phyloP scores from a whole-genome alignment of 2,797 vertebrate species.

The Ispidina lecontei region DNA sequence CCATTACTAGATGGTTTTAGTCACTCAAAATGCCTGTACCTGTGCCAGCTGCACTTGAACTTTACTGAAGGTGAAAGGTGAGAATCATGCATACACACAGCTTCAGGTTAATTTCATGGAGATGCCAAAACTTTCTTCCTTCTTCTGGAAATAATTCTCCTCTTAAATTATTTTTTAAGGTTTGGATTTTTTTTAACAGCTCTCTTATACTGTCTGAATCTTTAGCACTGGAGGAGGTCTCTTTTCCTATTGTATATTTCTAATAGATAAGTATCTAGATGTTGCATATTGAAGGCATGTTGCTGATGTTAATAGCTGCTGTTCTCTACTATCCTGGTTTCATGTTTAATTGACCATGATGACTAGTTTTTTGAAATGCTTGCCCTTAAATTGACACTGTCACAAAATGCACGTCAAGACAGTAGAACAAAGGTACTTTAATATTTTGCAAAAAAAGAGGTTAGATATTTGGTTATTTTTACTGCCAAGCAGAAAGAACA shows the following conservation, averaged over 20 bases:
- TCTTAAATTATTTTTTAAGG: not conserved
- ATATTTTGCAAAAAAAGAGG: not conserved
- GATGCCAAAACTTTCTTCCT: not conserved
- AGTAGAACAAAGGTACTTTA: not conserved
- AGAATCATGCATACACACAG: not conserved
- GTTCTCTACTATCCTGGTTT: not conserved
- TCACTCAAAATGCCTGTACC: not conserved
- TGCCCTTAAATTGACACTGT: not conserved
- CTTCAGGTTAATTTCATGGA: not conserved
- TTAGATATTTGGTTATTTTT: not conserved
- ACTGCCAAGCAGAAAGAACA: slow-evolving; percentile 74
- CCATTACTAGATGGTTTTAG: not conserved
- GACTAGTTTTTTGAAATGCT: not conserved
- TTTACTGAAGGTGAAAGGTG: not conserved
- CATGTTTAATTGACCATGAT: not conserved
- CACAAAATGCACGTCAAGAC: not conserved
- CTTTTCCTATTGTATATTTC: not conserved
- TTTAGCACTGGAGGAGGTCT: not conserved
- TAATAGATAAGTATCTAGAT: not conserved
- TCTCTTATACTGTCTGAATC: not conserved
- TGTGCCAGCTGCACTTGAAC: not conserved
- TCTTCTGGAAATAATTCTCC: not conserved
- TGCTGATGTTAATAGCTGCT: not conserved
- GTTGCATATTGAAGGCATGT: not conserved
- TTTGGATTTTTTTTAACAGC: not conserved